A percentile compares a stretch with the other conserved stretches of the same genome.
Evolutionary conservation across 1,140 invertebrate genomes (phyloP).

Genomic region (Panagrolaimus sp.): DNA sequence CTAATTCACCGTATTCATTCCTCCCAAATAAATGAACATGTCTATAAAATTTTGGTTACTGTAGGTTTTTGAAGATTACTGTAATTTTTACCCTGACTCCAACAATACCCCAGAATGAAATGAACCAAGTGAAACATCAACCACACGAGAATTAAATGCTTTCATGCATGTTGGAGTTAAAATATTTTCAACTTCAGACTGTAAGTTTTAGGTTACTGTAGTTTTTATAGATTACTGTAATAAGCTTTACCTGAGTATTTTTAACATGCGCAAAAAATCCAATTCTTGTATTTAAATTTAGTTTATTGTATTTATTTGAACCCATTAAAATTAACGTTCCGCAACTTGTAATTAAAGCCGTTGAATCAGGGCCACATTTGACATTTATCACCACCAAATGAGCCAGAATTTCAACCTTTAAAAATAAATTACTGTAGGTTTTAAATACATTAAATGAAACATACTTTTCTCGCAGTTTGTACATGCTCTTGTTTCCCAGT

Average conservation of each 20-base stretch:
- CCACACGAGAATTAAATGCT: constrained; percentile 57
- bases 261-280: constrained; percentile 61
- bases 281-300: constrained; percentile 66
- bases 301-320: constrained; percentile 69
- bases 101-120: constrained; percentile 64
- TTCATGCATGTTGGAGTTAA: constrained; percentile 62
- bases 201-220: constrained; percentile 27
- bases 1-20: constrained; percentile 67
- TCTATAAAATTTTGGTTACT: no score
- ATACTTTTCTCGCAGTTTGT: constrained; percentile 49
- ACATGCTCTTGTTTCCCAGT: constrained; percentile 66
- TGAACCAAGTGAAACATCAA: constrained; percentile 48
- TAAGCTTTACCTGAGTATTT: constrained; percentile 33
- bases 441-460: neutral
- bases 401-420: constrained; percentile 61
- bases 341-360: constrained; percentile 66
- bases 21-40: constrained; percentile 68
- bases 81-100: constrained; percentile 63
- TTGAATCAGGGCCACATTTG: constrained; percentile 67
- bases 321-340: constrained; percentile 70
- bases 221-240: constrained; percentile 21
- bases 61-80: no score
- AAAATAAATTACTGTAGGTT: constrained; percentile 11
- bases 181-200: constrained; percentile 63
- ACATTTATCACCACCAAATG: constrained; percentile 64